Conservation (phyloP, 37 sponge, comb jelly and placozoan genomes). For the Agelas oroides region DNA sequence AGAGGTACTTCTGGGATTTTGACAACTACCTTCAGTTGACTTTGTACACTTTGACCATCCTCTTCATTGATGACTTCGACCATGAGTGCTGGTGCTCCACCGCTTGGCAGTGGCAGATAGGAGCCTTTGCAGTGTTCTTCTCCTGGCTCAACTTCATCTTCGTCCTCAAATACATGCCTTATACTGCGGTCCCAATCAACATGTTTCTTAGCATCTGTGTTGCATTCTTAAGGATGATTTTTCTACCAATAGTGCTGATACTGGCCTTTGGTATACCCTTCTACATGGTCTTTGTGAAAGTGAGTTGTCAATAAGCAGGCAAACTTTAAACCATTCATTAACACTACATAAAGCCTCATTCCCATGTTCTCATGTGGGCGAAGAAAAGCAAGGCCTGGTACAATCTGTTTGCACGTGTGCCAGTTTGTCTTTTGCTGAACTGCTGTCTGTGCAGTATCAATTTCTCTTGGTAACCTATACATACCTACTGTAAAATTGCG, state of each 20-base stretch:
- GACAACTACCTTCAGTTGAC: slow-evolving; percentile 32
- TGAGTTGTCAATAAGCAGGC: no score
- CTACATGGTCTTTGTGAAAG: slow-evolving; percentile 33
- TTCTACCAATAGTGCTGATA: slow-evolving; percentile 18
- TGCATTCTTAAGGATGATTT: slow-evolving; percentile 13
- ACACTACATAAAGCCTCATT: background rate
- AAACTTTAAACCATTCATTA: no score
- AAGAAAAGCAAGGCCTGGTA: no score
- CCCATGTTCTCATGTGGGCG: background rate
- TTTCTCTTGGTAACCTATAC: no score
- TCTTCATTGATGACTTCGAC: background rate
- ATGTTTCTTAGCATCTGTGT: slow-evolving; percentile 3
- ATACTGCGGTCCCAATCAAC: slow-evolving; percentile 34
- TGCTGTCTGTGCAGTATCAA: no score
- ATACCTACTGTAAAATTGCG: no score
- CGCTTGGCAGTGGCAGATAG: slow-evolving; percentile 39
- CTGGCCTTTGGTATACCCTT: slow-evolving; percentile 34
- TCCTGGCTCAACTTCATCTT: slow-evolving; percentile 43
- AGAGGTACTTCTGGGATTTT: slow-evolving; percentile 10
- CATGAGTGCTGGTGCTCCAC: slow-evolving; percentile 10
- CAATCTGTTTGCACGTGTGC: no score
- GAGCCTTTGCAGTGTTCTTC: slow-evolving; percentile 31
- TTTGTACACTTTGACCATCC: background rate
- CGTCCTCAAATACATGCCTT: slow-evolving; percentile 15
- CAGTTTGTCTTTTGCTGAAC: no score